These are phyloP conservation scores for Oenanthe melanoleuca DNA, from an alignment of 2,113 vertebrate species.

Conservation along the genomic window DNA sequence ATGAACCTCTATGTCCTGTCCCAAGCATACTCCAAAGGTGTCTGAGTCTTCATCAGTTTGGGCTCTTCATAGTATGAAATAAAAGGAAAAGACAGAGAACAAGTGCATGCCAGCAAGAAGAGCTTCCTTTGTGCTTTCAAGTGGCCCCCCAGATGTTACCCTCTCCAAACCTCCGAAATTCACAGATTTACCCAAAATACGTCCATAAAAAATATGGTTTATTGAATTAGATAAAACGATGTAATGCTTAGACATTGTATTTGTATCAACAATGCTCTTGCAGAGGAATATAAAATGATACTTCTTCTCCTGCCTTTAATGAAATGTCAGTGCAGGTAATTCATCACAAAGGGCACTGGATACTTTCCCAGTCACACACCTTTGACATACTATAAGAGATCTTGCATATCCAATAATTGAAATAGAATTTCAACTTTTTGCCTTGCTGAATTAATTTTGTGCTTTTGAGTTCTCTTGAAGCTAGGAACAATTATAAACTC, in stretches of 20 bases:
- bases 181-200: background rate
- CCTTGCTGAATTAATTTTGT: background rate
- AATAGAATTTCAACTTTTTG: background rate
- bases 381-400: background rate
- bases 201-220: slow-evolving; percentile 29
- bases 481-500: background rate
- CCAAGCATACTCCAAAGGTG: background rate
- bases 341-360: background rate
- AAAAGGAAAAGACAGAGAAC: background rate
- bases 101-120: rapidly evolving
- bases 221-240: slow-evolving; percentile 35
- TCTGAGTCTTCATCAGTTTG: background rate
- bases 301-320: background rate
- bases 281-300: background rate
- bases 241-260: background rate
- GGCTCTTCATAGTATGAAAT: background rate
- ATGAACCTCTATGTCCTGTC: background rate
- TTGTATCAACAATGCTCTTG: background rate
- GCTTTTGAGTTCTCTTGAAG: slow-evolving; percentile 26
- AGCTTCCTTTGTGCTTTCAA: background rate
- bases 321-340: background rate
- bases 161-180: background rate
- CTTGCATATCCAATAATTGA: background rate
- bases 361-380: background rate
- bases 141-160: rapidly evolving